Percentiles rank a stretch among this genome's conserved stretches.
Evolutionary conservation across 2,113 vertebrate species (phyloP).

Genomic region (Dasypus novemcinctus): DNA sequence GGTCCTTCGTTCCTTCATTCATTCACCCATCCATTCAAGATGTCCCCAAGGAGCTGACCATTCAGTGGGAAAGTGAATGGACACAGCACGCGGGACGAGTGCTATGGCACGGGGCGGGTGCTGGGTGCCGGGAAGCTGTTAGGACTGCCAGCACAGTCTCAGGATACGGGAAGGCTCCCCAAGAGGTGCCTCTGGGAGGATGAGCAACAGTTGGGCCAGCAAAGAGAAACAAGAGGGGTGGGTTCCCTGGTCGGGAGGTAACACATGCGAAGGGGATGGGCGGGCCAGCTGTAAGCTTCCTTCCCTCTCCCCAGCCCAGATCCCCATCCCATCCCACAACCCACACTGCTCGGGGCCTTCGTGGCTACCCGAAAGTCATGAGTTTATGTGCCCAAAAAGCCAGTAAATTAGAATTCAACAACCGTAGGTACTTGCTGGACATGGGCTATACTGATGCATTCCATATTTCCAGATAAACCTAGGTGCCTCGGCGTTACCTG

Average conservation of each 20-base stretch:
- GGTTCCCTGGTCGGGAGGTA: too few species aligned
- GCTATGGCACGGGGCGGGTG: rapidly evolving
- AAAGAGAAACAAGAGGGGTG: not conserved
- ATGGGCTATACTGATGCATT: not conserved
- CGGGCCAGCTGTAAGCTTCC: rapidly evolving
- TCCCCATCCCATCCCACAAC: rapidly evolving
- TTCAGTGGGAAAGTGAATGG: not conserved
- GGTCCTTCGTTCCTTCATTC: not conserved
- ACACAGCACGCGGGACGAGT: not conserved
- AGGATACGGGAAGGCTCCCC: not conserved
- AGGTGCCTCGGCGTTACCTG: not conserved
- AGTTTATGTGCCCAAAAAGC: not conserved
- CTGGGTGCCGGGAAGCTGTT: not conserved
- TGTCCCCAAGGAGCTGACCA: not conserved
- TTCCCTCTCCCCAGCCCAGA: not conserved
- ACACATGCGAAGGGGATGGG: not conserved
- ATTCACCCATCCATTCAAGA: not conserved
- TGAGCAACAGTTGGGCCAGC: not conserved
- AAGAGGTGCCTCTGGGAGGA: not conserved
- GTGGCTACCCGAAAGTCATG: not conserved
- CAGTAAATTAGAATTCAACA: not conserved
- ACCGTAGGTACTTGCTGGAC: not conserved
- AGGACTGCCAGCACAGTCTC: not conserved
- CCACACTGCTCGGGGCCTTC: not conserved
- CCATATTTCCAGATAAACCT: not conserved